Base-by-base conservation (phyloP, 2,797 vertebrate genomes). In the Lagodon rhomboides region DNA sequence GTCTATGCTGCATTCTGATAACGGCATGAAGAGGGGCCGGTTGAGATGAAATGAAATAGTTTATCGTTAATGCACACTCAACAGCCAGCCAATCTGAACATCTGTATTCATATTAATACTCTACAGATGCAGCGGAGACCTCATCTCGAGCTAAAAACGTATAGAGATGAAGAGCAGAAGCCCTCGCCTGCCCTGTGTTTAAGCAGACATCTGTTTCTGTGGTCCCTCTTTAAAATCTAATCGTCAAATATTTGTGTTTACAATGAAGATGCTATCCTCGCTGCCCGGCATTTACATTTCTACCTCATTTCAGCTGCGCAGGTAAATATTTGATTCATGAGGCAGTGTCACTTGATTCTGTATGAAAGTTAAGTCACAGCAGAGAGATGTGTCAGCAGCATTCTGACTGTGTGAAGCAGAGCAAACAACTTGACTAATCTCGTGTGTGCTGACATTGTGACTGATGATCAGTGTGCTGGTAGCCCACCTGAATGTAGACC, bases 351-450 rank as follows among this genome's bases (percentile, higher is more conserved):
- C 85, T 79, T 61, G 84, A 81, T 82, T 86, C 50, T 63, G 58
- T 74, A 55, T 78, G 82, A 86, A 87, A 90, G 89, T 92, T 88
- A 85, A 88, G 87, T 85, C 82, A 84, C 79, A 56, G 68, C 60
- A 60, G 77, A 84, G 88, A 73, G 85, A 87, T 85, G 90, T 88
- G 84, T 90, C 88, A 89, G 91, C 90, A 87, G 73, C 91, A 86
- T 85, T 86, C 74, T 75, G 82, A 69, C 84, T 72, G 89, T 79
- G 83, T 80, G 83, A 81, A 75, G 89, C 77, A 72, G 84, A 82
- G 90, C 88, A 90, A 93, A 91, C 88, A 90, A 89, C 89, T 75
- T 82, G 83, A 91, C 87, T 91, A 91, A 93, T 93, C 90, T 88
- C 4, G 46, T 84, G 84, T 85, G 87, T 89, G 91, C 92, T 91